These are phyloP conservation scores for Laspeyria flexula DNA, from an alignment of 2,888 invertebrate species.

Conservation along the genomic window DNA sequence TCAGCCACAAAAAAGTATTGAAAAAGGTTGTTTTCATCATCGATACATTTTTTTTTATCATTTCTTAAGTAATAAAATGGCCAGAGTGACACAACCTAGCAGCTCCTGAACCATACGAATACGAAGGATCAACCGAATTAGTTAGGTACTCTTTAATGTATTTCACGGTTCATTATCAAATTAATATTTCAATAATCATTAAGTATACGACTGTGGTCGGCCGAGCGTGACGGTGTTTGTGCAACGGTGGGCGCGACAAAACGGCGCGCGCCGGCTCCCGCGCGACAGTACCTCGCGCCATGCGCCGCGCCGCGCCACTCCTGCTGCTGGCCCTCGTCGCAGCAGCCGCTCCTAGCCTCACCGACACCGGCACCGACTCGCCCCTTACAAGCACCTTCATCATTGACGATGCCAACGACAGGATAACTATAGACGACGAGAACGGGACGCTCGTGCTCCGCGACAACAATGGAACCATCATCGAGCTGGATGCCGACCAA, in stretches of 20 bases:
- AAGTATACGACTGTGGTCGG: constrained; percentile 32
- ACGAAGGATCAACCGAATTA: constrained; percentile 4
- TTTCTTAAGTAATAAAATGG: background rate
- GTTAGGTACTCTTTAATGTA: constrained; percentile 1
- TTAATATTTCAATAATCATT: constrained; percentile 35
- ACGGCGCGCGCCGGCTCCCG: constrained; percentile 66
- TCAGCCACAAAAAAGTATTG: too few relatives aligned
- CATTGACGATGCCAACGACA: constrained; percentile 43
- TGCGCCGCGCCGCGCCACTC: constrained; percentile 67
- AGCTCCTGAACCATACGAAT: too few relatives aligned
- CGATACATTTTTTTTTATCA: background rate
- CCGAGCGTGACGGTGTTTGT: constrained; percentile 60
- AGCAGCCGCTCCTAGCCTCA: constrained; percentile 34
- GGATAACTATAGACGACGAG: constrained; percentile 43
- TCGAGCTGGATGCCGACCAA: constrained; percentile 58
- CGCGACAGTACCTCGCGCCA: constrained; percentile 74
- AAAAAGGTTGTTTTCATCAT: too few relatives aligned
- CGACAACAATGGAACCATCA: constrained; percentile 52
- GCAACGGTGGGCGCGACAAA: constrained; percentile 74
- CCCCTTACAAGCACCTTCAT: constrained; percentile 28
- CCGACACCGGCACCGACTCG: constrained; percentile 30
- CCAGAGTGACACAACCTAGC: background rate
- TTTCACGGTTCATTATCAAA: constrained; percentile 25
- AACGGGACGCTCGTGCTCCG: constrained; percentile 34
- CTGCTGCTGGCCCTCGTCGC: constrained; percentile 51